These are phyloP conservation scores for Neopelma chrysocephalum DNA, from an alignment of 2,797 vertebrate genomes.

Conservation along the genomic window DNA sequence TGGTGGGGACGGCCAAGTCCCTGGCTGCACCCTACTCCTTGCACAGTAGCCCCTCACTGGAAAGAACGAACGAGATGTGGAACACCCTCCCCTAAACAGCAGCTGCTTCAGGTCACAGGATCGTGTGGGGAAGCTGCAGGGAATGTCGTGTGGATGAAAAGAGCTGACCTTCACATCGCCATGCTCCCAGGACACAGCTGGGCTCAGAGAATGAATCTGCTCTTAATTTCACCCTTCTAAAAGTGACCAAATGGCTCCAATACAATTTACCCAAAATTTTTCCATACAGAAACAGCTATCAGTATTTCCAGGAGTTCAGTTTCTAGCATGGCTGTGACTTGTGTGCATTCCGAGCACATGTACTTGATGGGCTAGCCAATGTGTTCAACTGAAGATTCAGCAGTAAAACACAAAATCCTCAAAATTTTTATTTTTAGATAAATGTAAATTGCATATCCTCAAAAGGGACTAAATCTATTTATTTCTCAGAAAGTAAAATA, in stretches of 20 bases:
- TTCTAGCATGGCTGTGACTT: background rate
- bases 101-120: background rate
- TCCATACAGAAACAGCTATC: background rate
- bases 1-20: background rate
- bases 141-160: fast-evolving
- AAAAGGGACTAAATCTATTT: background rate
- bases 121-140: background rate
- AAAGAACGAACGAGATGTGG: background rate
- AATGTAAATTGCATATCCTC: background rate
- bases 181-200: background rate
- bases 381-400: background rate
- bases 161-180: fast-evolving
- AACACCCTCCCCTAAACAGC: background rate
- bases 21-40: background rate
- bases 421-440: background rate
- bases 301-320: background rate
- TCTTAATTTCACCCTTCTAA: background rate
- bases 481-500: background rate
- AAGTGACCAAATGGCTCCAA: background rate
- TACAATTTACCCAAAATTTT: background rate
- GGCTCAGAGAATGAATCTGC: background rate
- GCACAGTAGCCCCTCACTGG: background rate
- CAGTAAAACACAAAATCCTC: background rate
- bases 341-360: fast-evolving
- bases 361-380: background rate